Conservation (phyloP, 2,888 invertebrate genomes). For the Lydus trimaculatus region DNA sequence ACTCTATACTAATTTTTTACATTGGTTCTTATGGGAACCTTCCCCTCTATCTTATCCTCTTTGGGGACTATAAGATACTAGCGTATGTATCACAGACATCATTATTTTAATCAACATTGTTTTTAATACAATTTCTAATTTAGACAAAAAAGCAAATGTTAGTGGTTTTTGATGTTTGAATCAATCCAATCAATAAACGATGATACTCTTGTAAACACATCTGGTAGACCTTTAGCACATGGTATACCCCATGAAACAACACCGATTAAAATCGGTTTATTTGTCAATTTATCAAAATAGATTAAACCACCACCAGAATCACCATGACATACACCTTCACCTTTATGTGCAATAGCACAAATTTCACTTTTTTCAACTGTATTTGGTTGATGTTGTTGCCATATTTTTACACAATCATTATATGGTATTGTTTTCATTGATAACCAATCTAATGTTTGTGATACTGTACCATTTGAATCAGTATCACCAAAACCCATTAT, state of each 20-base stretch:
- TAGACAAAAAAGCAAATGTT: too few species aligned
- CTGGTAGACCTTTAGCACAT: neutral
- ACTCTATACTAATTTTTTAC: too few species aligned
- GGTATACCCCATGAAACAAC: neutral
- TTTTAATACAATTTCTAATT: too few species aligned
- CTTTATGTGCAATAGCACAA: neutral
- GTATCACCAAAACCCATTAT: neutral
- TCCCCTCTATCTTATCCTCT: too few species aligned
- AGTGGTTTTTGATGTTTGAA: neutral
- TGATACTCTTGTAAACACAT: neutral
- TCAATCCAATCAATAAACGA: neutral
- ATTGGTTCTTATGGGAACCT: too few species aligned
- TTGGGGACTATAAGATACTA: too few species aligned
- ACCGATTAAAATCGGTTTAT: neutral
- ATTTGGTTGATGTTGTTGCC: neutral
- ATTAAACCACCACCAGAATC: slow-evolving; percentile 4
- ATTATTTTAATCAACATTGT: too few species aligned
- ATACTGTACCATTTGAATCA: neutral
- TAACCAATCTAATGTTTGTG: neutral
- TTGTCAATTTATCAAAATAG: neutral
- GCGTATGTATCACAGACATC: too few species aligned
- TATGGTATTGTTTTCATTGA: neutral
- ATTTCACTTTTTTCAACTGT: neutral
- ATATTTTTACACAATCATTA: neutral
- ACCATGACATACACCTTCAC: neutral